phyloP scores from a whole-genome alignment of 2,797 vertebrate species.

The Tapera naevia region DNA sequence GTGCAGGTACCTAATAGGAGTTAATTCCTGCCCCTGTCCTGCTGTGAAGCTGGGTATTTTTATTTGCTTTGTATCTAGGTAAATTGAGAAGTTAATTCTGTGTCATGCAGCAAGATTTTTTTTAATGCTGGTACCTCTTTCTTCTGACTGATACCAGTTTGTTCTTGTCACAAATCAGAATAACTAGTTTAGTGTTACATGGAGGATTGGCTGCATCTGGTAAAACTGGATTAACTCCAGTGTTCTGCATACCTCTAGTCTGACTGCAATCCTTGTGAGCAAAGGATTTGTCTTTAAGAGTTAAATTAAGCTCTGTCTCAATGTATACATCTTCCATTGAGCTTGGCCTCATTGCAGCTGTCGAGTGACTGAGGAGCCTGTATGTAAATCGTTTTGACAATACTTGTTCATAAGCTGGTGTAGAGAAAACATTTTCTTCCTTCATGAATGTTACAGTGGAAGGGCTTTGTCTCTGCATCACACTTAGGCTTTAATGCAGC shows the following conservation, averaged over 20 bases:
- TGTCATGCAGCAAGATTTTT: not conserved
- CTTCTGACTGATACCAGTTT: not conserved
- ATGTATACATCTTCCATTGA: not conserved
- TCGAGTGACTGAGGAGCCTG: not conserved
- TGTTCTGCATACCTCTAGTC: not conserved
- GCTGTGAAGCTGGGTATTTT: not conserved
- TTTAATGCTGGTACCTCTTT: not conserved
- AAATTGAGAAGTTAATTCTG: not conserved
- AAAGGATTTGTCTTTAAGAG: not conserved
- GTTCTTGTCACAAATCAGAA: not conserved
- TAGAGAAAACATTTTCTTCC: slow-evolving; percentile 12
- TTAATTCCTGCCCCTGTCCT: not conserved
- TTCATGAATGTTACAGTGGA: not conserved
- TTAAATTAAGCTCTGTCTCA: not conserved
- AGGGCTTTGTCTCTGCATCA: not conserved
- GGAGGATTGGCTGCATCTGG: slow-evolving; percentile 33
- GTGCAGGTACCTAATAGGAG: not conserved
- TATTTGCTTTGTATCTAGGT: not conserved
- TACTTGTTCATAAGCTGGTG: not conserved
- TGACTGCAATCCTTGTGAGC: not conserved
- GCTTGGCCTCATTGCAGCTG: not conserved
- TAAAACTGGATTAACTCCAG: slow-evolving; percentile 32
- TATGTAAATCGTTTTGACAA: slow-evolving; percentile 26
- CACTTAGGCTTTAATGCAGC: not conserved
- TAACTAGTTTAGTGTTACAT: not conserved